Conservation (phyloP, 1,140 invertebrate genomes). For the Popillia japonica region DNA sequence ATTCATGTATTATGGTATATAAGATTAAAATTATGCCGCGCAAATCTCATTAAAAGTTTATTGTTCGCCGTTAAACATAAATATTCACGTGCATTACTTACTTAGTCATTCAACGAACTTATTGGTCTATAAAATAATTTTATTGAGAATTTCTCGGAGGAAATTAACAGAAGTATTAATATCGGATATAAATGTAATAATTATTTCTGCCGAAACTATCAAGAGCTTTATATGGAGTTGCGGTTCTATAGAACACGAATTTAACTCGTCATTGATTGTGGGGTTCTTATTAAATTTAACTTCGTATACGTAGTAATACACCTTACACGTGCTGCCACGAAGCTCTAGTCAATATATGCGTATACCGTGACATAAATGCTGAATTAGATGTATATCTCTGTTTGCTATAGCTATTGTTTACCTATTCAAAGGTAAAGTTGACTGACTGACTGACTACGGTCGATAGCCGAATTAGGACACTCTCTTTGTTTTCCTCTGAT, state of each 20-base stretch:
- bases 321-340: too few relatives aligned
- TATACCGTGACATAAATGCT: background rate
- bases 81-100: background rate
- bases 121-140: background rate
- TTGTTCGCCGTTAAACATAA: background rate
- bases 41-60: background rate
- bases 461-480: background rate
- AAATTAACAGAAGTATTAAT: background rate
- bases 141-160: background rate
- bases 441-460: constrained; percentile 7
- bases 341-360: background rate
- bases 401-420: background rate
- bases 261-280: too few relatives aligned
- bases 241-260: too few relatives aligned
- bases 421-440: background rate
- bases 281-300: background rate
- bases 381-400: background rate
- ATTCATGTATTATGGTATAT: background rate
- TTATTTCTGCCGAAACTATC: background rate
- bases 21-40: background rate
- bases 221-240: background rate
- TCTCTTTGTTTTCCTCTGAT: background rate
- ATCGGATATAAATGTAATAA: background rate
- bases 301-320: background rate
- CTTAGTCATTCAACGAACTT: background rate